Base-by-base conservation (phyloP, 2,888 invertebrate species). In the Epinotia nisella region DNA sequence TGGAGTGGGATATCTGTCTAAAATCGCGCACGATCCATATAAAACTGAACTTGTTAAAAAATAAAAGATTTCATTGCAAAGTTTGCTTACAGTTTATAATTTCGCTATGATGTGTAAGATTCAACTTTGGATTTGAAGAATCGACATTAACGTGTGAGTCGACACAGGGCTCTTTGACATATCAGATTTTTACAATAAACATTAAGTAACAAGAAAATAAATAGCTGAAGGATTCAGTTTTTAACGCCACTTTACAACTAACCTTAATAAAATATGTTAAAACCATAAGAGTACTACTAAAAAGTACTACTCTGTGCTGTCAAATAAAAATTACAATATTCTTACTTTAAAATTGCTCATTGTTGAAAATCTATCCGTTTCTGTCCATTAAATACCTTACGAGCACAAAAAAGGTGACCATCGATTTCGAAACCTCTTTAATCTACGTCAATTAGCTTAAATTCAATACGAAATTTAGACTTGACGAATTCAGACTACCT, bases 11-110 rank as follows among this genome's bases (percentile, higher is more conserved):
- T 39, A 71, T 71, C 71, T 66, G 24, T 29, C 7, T 45, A 56
- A 49, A 55, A 61, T 67, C 71, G 45, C 66, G 21, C 45, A 67
- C n/a, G 60, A 55, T 66, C 29, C 60, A 53, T 45, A 13, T 9
- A 13, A n/a, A 45, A 62, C 2, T 53, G 39, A 39, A 4, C 29
- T 53, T 35, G 13, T 15, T 53, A 53, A 35, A 13, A 53, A 13
- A 35, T 45, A 17, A 24, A 53, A 2, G 13, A 19, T 65, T 35
- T 17, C 17, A 29, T 29, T 29, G 29, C 35, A 35, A 35, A 0
- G 35, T 35, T 35, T 35, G 35, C 9, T 9, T 5, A 29, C 9
- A 35, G 35, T 35, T 35, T 9, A 35, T 35, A 9, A 7, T 35
- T 35, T 35, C n/a, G n/a, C n/a, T n/a, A n/a, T n/a, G n/a, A n/a